Evolutionary conservation across 2,888 invertebrate genomes (phyloP), one percentile per base, ranked within the genome.

Genomic region (Plebejus anna): DNA sequence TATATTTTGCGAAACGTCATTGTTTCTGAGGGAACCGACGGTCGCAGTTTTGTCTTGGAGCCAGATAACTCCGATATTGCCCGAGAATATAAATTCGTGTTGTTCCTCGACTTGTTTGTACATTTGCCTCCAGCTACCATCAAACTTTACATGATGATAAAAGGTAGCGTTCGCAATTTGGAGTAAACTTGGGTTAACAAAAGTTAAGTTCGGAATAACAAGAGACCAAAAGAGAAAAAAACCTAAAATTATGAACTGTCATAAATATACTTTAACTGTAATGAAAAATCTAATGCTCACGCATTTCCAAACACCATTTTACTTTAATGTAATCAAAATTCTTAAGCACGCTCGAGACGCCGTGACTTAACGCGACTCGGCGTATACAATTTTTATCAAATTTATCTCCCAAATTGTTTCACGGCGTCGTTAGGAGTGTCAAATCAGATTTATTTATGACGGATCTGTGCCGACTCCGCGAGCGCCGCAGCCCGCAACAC

Each of bases 401-500:
- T 80, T 80, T 80, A 81, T 81, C 79, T 79, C 80, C 81, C 80
- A 87, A 86, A 90, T 88, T 86, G 86, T 88, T 88, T 86, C 80
- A 83, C 82, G 79, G 76, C 82, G 81, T 81, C 87, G 86, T 90
- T 88, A 86, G 84, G 82, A 84, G 86, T 89, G 91, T 91, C 92
- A 90, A 89, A 91, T 89, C 86, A 87, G 88, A 91, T 89, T 89
- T 89, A 91, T 92, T 92, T 91, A 91, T 88, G 89, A 87, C 85
- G 88, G 90, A 88, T 90, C 90, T 88, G 82, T 83, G 81, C 66
- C 55, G 55, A 55, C 55, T 55, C 55, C 32, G 66, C 36, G 32
- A 66, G 32, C 78, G 81, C 85, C 84, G 82, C 84, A 83, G 84
- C 81, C 85, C 84, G 82, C 84, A 83, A 84, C 91, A 92, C 92